phyloP scores from a whole-genome alignment of 2,113 vertebrate genomes.

The Pelusios castaneus region DNA sequence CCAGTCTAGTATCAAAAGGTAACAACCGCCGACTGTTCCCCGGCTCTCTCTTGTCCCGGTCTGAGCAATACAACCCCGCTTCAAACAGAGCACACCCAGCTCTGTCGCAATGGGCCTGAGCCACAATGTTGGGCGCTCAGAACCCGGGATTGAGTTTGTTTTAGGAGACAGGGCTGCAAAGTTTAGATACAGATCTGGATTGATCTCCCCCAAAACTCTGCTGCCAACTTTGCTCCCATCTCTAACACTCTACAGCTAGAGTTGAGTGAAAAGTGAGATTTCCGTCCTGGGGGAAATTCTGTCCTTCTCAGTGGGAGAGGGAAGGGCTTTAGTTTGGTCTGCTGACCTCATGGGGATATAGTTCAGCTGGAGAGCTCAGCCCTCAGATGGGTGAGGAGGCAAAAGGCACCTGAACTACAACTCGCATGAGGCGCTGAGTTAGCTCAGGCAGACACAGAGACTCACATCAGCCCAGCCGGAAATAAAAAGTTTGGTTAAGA shows the following conservation, averaged over 20 bases:
- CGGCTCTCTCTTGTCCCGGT: background rate
- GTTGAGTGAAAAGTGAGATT: rapidly evolving
- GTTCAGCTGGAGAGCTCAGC: background rate
- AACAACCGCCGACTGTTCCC: slow-evolving; percentile 37
- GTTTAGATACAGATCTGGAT: background rate
- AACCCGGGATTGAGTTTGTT: background rate
- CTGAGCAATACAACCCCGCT: background rate
- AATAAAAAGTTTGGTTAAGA: background rate
- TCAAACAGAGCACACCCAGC: background rate
- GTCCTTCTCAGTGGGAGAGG: background rate
- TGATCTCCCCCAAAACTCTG: background rate
- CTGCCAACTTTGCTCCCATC: background rate
- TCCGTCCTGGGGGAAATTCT: background rate
- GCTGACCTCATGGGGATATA: background rate
- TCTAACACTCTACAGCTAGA: background rate
- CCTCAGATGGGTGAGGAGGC: background rate
- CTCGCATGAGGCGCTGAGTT: background rate
- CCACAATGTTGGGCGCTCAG: background rate
- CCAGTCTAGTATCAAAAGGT: slow-evolving; percentile 87
- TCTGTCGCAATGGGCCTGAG: background rate
- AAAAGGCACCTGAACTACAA: background rate
- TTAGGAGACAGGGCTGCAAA: background rate
- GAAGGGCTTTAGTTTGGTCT: background rate
- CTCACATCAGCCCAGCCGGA: background rate
- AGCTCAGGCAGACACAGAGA: background rate